Evolutionary conservation across 2,797 vertebrate species (phyloP).

Genomic region (Rhinophrynus dorsalis): DNA sequence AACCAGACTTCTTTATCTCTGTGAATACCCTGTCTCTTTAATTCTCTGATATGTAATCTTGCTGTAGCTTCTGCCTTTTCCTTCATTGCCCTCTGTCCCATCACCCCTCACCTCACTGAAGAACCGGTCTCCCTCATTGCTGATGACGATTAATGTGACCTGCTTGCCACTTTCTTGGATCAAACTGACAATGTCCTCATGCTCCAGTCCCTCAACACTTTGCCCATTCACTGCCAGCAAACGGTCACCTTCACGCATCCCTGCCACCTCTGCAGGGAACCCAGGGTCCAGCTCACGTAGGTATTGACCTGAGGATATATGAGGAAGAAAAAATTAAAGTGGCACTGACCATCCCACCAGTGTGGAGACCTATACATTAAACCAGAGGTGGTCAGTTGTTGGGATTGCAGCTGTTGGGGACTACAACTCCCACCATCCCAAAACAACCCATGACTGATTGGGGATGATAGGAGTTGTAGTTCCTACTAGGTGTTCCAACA

Average conservation of each 20-base stretch:
- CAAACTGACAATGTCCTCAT: conserved; percentile 78
- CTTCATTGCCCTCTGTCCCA: background rate
- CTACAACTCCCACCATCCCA: too few species aligned
- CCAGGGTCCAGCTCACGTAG: conserved; percentile 84
- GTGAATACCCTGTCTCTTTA: too few species aligned
- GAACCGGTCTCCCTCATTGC: conserved; percentile 72
- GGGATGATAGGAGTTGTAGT: too few species aligned
- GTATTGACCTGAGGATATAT: conserved; percentile 72
- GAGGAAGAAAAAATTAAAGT: background rate
- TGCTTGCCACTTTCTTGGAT: conserved; percentile 70
- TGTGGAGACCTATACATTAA: too few species aligned
- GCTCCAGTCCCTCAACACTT: conserved; percentile 75
- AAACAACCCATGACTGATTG: too few species aligned
- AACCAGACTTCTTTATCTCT: too few species aligned
- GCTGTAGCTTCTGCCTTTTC: background rate
- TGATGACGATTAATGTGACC: conserved; percentile 76
- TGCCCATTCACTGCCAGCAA: conserved; percentile 86
- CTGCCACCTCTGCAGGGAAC: conserved; percentile 80
- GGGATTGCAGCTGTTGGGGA: too few species aligned
- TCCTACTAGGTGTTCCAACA: too few species aligned
- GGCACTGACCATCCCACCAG: too few species aligned
- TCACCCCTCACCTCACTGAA: conserved; percentile 72
- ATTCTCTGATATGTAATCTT: too few species aligned
- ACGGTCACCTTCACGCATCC: conserved; percentile 87
- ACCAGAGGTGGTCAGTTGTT: too few species aligned